Conservation (phyloP, 2,797 vertebrate genomes). For the Catostomus latipinnis region DNA sequence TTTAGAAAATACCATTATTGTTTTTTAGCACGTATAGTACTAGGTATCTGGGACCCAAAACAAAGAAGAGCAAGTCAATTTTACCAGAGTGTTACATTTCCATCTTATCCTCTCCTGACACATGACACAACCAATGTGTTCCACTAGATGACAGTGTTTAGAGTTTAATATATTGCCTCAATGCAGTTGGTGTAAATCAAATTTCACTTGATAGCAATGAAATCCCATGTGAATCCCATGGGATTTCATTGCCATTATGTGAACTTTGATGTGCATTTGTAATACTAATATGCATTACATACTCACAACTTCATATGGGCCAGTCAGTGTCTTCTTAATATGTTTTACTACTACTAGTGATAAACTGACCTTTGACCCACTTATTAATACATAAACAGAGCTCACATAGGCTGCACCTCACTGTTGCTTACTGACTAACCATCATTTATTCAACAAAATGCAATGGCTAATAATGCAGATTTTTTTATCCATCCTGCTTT, state of each 20-base stretch:
- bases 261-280: too few species aligned
- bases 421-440: background rate
- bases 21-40: too few species aligned
- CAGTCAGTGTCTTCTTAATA: background rate
- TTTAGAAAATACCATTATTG: too few species aligned
- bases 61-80: too few species aligned
- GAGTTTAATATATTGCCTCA: background rate
- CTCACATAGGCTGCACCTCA: background rate
- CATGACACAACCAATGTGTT: background rate
- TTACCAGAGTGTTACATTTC: too few species aligned
- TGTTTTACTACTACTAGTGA: background rate
- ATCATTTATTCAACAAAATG: conserved; percentile 26
- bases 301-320: background rate
- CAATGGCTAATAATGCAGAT: background rate
- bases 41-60: too few species aligned
- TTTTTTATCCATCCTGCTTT: background rate
- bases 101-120: too few species aligned
- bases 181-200: background rate
- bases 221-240: background rate
- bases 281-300: too few species aligned
- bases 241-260: too few species aligned
- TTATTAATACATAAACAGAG: background rate
- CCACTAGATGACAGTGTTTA: conserved; percentile 34
- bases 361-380: conserved; percentile 2
- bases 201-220: background rate